phyloP scores from a whole-genome alignment of 2,888 invertebrate genomes.

The Myathropa florea region DNA sequence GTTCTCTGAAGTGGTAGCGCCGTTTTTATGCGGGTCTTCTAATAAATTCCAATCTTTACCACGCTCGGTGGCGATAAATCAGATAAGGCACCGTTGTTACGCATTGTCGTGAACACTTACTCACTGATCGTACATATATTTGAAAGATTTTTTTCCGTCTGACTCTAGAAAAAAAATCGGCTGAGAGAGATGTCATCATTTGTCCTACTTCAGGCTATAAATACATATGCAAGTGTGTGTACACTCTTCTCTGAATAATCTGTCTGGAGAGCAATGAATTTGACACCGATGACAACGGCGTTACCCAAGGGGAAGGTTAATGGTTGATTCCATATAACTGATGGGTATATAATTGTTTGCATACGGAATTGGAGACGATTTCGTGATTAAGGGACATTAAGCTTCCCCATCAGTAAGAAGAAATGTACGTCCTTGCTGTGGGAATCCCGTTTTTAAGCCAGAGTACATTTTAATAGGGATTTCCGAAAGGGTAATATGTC shows the following conservation, averaged over 20 bases:
- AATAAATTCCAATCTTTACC: constrained; percentile 63
- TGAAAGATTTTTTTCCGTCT: constrained; percentile 8
- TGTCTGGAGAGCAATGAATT: constrained; percentile 63
- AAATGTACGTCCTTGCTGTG: background rate
- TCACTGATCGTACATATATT: constrained; percentile 53
- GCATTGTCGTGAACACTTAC: constrained; percentile 64
- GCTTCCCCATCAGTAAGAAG: background rate
- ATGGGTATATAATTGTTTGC: constrained; percentile 60
- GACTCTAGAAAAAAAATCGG: background rate
- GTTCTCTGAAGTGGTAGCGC: background rate
- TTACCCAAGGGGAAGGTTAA: constrained; percentile 43
- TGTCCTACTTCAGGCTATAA: constrained; percentile 44
- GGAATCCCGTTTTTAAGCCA: background rate
- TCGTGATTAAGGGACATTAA: constrained; percentile 45
- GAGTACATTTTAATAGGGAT: constrained; percentile 5
- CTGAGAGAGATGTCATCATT: constrained; percentile 27
- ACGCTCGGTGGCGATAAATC: constrained; percentile 58
- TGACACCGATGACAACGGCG: constrained; percentile 36
- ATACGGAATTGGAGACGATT: constrained; percentile 38
- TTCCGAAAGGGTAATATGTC: constrained; percentile 30
- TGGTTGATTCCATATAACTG: constrained; percentile 59
- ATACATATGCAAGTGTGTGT: constrained; percentile 47
- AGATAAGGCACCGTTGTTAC: constrained; percentile 62
- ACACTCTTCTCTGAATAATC: constrained; percentile 43
- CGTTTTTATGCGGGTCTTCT: constrained; percentile 32